Evolutionary conservation across 2,888 invertebrate species (phyloP).

Genomic region (Ochropleura leucogaster): DNA sequence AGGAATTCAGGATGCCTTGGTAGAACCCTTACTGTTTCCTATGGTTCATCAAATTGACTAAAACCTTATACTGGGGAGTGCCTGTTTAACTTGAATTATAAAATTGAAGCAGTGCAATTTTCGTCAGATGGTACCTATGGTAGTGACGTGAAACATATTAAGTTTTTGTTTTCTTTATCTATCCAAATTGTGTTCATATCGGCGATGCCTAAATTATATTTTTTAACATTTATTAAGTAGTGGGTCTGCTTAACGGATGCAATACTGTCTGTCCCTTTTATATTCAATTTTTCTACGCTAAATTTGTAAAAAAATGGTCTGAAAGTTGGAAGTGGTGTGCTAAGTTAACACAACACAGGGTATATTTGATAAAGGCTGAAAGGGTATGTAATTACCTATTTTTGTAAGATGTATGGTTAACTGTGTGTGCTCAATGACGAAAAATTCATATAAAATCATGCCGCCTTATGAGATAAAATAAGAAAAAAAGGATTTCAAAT

Average conservation of each 20-base stretch:
- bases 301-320: constrained; percentile 8
- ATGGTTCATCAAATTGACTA: constrained; percentile 25
- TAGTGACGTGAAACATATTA: background rate
- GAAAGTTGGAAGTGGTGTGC: constrained; percentile 17
- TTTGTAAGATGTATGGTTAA: constrained; percentile 18
- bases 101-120: background rate
- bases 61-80: background rate
- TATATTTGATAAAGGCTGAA: constrained; percentile 43
- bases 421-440: background rate
- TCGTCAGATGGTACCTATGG: background rate
- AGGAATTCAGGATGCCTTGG: background rate
- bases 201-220: background rate
- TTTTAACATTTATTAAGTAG: background rate
- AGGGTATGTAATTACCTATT: constrained; percentile 18
- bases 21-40: background rate
- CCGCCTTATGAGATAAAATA: background rate
- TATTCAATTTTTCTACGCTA: background rate
- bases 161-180: background rate
- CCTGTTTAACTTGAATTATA: background rate
- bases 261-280: background rate
- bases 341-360: constrained; percentile 38
- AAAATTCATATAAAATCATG: background rate
- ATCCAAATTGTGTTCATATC: background rate
- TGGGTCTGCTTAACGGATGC: background rate
- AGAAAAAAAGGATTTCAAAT: background rate